These are phyloP conservation scores for Torymus texanus DNA, from an alignment of 2,888 invertebrate species.

Conservation along the genomic window DNA sequence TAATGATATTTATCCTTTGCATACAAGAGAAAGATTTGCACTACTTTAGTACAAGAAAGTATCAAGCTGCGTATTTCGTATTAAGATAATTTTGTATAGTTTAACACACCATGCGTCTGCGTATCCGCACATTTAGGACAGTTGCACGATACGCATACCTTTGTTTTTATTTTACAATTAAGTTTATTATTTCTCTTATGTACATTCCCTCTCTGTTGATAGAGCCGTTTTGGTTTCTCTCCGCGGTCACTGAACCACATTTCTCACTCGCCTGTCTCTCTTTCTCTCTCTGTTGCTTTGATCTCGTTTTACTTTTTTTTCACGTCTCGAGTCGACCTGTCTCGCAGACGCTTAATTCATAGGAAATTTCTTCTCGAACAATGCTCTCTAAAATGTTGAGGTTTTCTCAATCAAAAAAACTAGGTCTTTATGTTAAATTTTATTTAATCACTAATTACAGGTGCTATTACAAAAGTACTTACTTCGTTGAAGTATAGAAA, in stretches of 20 bases:
- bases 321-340: not conserved
- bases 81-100: not conserved
- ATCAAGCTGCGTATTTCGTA: not conserved
- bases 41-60: slow-evolving; percentile 23
- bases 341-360: no score
- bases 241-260: no score
- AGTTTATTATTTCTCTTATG: not conserved
- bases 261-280: no score
- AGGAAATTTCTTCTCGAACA: no score
- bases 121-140: slow-evolving; percentile 30
- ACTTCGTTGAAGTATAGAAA: no score
- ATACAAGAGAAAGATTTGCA: not conserved
- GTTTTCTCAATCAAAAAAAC: no score
- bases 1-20: no score
- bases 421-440: no score
- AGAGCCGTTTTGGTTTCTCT: not conserved
- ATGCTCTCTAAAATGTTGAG: no score
- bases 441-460: no score
- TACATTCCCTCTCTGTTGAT: not conserved
- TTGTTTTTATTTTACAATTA: slow-evolving; percentile 15
- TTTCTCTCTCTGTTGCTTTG: not conserved
- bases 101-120: not conserved
- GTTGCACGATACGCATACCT: slow-evolving; percentile 16
- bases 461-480: no score
- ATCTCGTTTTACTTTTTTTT: slow-evolving; percentile 11